These are phyloP conservation scores for Sylvilagus bachmani DNA, from an alignment of 2,113 vertebrate genomes.

Conservation along the genomic window DNA sequence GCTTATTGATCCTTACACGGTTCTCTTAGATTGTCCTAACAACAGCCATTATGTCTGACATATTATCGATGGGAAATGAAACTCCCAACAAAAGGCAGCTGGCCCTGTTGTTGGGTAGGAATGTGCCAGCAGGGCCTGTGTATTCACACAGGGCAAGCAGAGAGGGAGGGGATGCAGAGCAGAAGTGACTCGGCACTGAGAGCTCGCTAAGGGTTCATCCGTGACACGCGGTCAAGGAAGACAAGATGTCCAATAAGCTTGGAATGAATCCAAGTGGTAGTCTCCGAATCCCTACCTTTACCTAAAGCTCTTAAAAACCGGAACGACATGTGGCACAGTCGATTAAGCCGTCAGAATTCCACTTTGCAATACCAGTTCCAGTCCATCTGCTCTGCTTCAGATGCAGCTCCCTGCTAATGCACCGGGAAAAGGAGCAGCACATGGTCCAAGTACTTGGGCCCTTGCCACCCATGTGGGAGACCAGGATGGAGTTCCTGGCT, in stretches of 20 bases:
- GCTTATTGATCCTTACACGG: slow-evolving; percentile 23
- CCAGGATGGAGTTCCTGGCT: too few species aligned
- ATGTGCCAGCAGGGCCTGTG: neutral
- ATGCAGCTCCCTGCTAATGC: too few species aligned
- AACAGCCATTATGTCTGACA: slow-evolving; percentile 51
- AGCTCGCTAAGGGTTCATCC: neutral
- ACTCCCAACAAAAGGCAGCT: neutral
- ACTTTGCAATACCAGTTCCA: too few species aligned
- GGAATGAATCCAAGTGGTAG: too few species aligned
- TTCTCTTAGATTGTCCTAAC: slow-evolving; percentile 34
- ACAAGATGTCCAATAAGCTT: too few species aligned
- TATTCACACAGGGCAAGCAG: neutral
- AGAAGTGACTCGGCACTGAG: neutral
- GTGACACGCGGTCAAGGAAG: neutral
- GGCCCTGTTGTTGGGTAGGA: neutral
- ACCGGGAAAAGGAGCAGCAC: too few species aligned
- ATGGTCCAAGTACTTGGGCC: too few species aligned
- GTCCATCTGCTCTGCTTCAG: too few species aligned
- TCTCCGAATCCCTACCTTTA: neutral
- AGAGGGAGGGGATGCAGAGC: neutral
- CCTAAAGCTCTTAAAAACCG: neutral
- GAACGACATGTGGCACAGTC: too few species aligned
- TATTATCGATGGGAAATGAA: slow-evolving; percentile 39
- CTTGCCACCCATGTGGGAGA: too few species aligned
- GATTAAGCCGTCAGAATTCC: too few species aligned